These are phyloP conservation scores for Gnathonemus echidnorhynchus DNA, from an alignment of 2,113 vertebrate species.

Conservation along the genomic window DNA sequence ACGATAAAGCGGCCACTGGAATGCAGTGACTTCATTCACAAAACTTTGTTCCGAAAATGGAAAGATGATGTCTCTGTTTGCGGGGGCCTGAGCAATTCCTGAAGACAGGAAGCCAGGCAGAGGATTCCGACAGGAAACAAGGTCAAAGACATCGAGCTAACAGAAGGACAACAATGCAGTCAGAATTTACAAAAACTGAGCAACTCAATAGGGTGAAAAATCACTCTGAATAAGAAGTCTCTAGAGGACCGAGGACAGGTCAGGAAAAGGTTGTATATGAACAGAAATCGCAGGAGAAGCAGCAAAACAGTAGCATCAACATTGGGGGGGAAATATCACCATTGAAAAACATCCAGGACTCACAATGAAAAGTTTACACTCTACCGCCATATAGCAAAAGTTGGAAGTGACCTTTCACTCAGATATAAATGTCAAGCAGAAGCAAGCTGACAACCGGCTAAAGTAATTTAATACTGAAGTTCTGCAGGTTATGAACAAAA, in stretches of 20 bases:
- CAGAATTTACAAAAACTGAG: conserved; percentile 3
- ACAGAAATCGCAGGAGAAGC: not conserved
- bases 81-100: conserved; percentile 29
- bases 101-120: conserved; percentile 2
- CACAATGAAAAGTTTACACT: not conserved
- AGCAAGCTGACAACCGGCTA: not conserved
- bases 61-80: not conserved
- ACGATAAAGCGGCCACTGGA: conserved; percentile 12
- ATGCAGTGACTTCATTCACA: conserved; percentile 19
- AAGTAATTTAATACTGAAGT: not conserved
- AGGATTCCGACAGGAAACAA: not conserved
- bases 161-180: not conserved
- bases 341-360: not conserved
- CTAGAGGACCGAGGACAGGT: not conserved
- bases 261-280: not conserved
- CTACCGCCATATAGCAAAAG: not conserved
- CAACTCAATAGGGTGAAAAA: not conserved
- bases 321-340: not conserved
- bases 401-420: not conserved
- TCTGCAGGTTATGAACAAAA: not conserved
- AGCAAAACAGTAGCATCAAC: not conserved
- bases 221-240: not conserved
- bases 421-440: not conserved
- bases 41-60: conserved; percentile 31
- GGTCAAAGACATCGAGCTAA: not conserved